phyloP scores from a whole-genome alignment of 1,140 invertebrate genomes.

The Drosophila equinoxialis region DNA sequence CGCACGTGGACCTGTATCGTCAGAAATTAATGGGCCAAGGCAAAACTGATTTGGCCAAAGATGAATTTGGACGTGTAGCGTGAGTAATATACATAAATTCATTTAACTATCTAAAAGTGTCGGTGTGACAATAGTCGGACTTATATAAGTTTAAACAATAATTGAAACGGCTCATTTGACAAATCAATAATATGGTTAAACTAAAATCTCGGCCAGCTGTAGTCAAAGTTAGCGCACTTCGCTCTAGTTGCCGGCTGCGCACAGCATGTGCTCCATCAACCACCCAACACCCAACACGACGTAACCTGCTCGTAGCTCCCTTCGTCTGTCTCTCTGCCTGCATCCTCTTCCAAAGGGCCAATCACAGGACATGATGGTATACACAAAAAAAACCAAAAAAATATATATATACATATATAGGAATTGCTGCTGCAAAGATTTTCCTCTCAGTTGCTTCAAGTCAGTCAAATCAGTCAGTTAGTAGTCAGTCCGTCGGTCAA shows the following conservation, averaged over 20 bases:
- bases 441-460: slow-evolving; percentile 69
- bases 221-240: slow-evolving; percentile 24
- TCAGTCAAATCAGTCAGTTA: slow-evolving; percentile 58
- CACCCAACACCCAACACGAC: slow-evolving; percentile 5
- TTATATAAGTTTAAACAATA: slow-evolving; percentile 71
- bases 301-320: neutral
- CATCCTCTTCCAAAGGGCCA: slow-evolving; percentile 34
- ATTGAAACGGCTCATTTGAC: slow-evolving; percentile 45
- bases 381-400: slow-evolving; percentile 65
- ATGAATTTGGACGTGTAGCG: slow-evolving; percentile 90
- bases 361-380: slow-evolving; percentile 47
- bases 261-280: slow-evolving; percentile 41
- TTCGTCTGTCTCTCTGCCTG: neutral
- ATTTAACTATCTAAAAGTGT: neutral
- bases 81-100: slow-evolving; percentile 84
- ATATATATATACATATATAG: no score
- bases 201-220: slow-evolving; percentile 63
- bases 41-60: slow-evolving; percentile 85
- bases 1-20: slow-evolving; percentile 91
- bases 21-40: slow-evolving; percentile 88
- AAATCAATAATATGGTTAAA: slow-evolving; percentile 74
- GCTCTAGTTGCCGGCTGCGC: slow-evolving; percentile 43
- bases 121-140: neutral
- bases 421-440: slow-evolving; percentile 67
- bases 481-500: neutral